Conservation (phyloP, 2,113 vertebrate genomes). For the Aegypius monachus region DNA sequence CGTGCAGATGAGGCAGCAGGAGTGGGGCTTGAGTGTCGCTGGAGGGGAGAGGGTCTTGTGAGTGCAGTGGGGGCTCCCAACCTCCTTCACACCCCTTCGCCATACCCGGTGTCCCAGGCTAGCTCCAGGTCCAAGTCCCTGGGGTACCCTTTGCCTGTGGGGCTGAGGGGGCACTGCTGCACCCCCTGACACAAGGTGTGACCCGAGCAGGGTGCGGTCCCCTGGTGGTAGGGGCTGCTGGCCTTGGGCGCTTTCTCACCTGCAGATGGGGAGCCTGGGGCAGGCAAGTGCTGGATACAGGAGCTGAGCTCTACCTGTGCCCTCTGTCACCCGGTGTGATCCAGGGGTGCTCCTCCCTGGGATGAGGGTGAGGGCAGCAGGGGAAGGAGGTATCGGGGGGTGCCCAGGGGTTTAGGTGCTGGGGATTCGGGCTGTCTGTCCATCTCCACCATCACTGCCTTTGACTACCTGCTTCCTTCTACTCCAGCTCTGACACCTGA, state of each 20-base stretch:
- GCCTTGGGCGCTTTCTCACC: not conserved
- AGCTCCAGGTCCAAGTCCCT: not conserved
- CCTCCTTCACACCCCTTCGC: not conserved
- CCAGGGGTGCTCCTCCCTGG: not conserved
- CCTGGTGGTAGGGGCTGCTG: not conserved
- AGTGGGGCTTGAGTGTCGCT: not conserved
- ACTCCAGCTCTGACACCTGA: not conserved
- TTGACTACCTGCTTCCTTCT: not conserved
- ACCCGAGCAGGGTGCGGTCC: not conserved
- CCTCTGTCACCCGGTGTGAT: not conserved
- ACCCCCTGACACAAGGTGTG: not conserved
- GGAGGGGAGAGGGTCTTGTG: not conserved
- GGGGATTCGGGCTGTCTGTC: not conserved
- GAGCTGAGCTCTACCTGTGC: not conserved
- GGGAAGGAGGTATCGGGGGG: not conserved
- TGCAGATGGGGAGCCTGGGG: not conserved
- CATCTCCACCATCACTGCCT: not conserved
- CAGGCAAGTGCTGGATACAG: not conserved
- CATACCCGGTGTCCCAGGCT: not conserved
- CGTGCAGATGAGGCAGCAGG: not conserved
- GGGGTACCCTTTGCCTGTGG: not conserved
- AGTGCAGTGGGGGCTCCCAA: not conserved
- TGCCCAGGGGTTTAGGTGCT: not conserved
- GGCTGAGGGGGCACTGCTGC: not conserved
- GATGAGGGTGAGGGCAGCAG: not conserved